Evolutionary conservation across 1,140 invertebrate genomes (phyloP).

Genomic region (Stenopsyche tienmushanensis): DNA sequence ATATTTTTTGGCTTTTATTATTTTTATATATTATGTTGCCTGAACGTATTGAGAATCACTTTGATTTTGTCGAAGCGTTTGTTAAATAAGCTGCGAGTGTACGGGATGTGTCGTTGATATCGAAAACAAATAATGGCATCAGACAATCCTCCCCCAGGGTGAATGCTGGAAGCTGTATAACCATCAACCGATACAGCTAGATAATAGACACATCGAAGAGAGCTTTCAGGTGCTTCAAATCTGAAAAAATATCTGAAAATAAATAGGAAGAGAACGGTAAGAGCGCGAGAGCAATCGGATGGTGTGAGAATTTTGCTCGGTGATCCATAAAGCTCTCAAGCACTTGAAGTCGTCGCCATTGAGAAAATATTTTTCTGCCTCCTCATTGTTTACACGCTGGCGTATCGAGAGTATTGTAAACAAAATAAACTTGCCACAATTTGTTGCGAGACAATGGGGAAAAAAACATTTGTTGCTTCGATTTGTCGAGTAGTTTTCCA

Average conservation of each 20-base stretch:
- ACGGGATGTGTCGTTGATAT: slow-evolving; percentile 35
- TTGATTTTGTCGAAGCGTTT: slow-evolving; percentile 24
- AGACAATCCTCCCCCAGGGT: not conserved
- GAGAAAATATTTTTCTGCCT: slow-evolving; percentile 2
- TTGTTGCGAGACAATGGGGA: too few relatives aligned
- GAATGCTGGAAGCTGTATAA: not conserved
- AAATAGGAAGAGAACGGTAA: not conserved
- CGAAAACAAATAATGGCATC: slow-evolving; percentile 32
- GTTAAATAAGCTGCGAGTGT: not conserved
- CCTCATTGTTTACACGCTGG: not conserved
- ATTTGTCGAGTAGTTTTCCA: too few relatives aligned
- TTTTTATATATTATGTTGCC: too few relatives aligned
- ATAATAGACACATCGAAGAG: too few relatives aligned
- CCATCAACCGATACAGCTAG: not conserved
- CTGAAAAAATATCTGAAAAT: not conserved
- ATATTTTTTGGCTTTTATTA: too few relatives aligned
- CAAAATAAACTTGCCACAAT: not conserved
- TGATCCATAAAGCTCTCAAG: slow-evolving; percentile 7
- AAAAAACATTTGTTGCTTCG: too few relatives aligned
- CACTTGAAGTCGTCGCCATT: slow-evolving; percentile 9
- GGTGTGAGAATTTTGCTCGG: slow-evolving; percentile 1
- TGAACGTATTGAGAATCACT: too few relatives aligned
- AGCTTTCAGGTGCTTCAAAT: not conserved
- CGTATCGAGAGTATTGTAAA: not conserved
- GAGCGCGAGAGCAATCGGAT: not conserved